Percentiles rank a stretch among this genome's conserved stretches.
phyloP scores from a whole-genome alignment of 2,797 vertebrate genomes.

The Meriones psammophilus region DNA sequence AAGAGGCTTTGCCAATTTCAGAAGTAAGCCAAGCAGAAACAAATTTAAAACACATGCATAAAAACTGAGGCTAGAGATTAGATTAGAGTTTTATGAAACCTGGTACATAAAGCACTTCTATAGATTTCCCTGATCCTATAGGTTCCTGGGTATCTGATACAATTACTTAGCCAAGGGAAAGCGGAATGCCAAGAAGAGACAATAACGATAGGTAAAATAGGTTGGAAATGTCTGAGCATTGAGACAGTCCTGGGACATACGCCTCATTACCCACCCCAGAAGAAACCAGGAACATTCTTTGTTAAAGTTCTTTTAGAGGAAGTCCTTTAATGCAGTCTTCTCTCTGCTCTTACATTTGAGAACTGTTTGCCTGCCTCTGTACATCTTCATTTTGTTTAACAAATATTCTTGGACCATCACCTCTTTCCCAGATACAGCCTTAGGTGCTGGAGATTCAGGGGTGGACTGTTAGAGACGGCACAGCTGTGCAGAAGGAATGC shows the following conservation, averaged over 20 bases:
- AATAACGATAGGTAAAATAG: background rate
- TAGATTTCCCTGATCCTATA: background rate
- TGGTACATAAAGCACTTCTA: background rate
- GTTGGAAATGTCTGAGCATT: background rate
- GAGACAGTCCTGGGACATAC: background rate
- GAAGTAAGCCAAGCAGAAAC: constrained; percentile 43
- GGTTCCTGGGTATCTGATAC: background rate
- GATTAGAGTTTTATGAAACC: background rate
- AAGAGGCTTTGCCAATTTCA: constrained; percentile 32
- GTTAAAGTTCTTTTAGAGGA: constrained; percentile 40
- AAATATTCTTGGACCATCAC: background rate
- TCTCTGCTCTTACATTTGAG: constrained; percentile 15
- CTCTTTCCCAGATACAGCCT: background rate
- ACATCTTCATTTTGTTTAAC: constrained; percentile 49
- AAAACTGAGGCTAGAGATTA: constrained; percentile 42
- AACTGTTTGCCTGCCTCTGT: constrained; percentile 2
- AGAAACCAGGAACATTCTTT: background rate
- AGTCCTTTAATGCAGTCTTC: background rate
- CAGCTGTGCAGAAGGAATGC: background rate
- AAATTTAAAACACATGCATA: constrained; percentile 47
- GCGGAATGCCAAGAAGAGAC: constrained; percentile 5
- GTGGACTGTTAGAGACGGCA: background rate
- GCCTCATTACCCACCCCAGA: background rate
- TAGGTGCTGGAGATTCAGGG: background rate
- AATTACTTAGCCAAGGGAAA: constrained; percentile 2